Conservation (phyloP, 2,113 vertebrate genomes). For the Fulica atra region DNA sequence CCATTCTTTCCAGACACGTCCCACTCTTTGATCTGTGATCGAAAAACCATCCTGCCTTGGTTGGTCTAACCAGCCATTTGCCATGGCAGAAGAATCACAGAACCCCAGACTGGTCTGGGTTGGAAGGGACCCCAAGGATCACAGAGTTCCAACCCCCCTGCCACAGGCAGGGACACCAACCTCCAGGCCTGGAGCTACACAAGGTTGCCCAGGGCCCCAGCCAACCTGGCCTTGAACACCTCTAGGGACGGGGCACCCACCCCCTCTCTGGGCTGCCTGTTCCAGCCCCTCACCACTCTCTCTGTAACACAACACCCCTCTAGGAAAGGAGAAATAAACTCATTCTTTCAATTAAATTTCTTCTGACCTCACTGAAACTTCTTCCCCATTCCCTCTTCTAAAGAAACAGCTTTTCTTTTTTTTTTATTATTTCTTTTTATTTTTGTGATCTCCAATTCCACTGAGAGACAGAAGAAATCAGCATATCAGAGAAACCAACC, state of each 20-base stretch:
- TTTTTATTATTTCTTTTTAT: background rate
- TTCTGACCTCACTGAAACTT: slow-evolving; percentile 56
- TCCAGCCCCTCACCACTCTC: too few relatives aligned
- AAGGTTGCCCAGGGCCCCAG: too few relatives aligned
- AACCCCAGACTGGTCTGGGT: too few relatives aligned
- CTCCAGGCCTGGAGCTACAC: too few relatives aligned
- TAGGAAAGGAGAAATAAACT: slow-evolving; percentile 33
- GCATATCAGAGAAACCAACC: slow-evolving; percentile 66
- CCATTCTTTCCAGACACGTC: background rate
- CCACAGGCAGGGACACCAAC: too few relatives aligned
- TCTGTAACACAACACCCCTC: background rate
- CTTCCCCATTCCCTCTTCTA: background rate
- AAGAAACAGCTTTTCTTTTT: background rate
- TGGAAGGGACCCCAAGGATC: too few relatives aligned
- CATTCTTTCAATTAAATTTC: slow-evolving; percentile 42
- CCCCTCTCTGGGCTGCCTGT: too few relatives aligned
- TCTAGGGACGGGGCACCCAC: too few relatives aligned
- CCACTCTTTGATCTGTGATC: slow-evolving; percentile 14
- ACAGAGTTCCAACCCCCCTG: too few relatives aligned
- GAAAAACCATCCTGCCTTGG: slow-evolving; percentile 17
- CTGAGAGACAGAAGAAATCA: slow-evolving; percentile 55
- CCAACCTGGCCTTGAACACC: too few relatives aligned
- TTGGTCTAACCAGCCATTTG: background rate
- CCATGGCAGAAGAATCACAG: background rate
- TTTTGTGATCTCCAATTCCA: slow-evolving; percentile 56